A percentile compares a stretch with the other conserved stretches of the same genome.
These are phyloP conservation scores for Cryptoprocta ferox DNA, from an alignment of 2,797 vertebrate genomes.

Conservation along the genomic window DNA sequence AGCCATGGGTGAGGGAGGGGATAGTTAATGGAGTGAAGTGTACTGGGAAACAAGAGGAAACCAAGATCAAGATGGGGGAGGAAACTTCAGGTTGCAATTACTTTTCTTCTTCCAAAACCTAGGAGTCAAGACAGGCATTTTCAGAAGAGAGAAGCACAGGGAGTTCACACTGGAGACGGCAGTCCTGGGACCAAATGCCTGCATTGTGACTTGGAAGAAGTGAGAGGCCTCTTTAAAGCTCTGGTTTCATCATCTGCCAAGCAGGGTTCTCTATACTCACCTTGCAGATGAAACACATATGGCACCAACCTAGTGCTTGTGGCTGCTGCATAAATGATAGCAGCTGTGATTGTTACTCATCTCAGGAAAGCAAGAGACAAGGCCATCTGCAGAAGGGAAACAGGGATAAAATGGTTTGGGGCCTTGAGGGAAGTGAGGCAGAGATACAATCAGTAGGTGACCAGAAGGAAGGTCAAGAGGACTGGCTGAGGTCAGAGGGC, in stretches of 20 bases:
- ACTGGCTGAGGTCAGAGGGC: not conserved
- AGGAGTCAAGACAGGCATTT: not conserved
- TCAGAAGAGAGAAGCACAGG: not conserved
- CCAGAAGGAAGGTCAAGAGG: not conserved
- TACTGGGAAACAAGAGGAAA: not conserved
- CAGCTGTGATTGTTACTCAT: not conserved
- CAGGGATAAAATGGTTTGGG: not conserved
- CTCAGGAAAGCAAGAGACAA: conserved; percentile 21
- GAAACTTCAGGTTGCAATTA: not conserved
- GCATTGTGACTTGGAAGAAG: not conserved
- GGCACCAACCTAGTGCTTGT: too few relatives aligned
- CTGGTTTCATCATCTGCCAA: not conserved
- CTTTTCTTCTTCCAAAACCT: not conserved
- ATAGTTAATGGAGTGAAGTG: not conserved
- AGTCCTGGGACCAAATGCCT: not conserved
- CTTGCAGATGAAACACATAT: not conserved
- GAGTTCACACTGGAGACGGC: not conserved
- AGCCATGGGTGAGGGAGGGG: not conserved
- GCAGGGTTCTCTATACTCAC: not conserved
- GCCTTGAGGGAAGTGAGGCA: not conserved
- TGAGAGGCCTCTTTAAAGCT: not conserved
- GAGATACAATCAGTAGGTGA: not conserved
- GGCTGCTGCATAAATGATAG: not conserved
- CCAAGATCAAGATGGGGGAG: not conserved
- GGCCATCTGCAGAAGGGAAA: not conserved